These are phyloP conservation scores for Lepisosteus osseus DNA, from an alignment of 2,113 vertebrate species.

Conservation along the genomic window DNA sequence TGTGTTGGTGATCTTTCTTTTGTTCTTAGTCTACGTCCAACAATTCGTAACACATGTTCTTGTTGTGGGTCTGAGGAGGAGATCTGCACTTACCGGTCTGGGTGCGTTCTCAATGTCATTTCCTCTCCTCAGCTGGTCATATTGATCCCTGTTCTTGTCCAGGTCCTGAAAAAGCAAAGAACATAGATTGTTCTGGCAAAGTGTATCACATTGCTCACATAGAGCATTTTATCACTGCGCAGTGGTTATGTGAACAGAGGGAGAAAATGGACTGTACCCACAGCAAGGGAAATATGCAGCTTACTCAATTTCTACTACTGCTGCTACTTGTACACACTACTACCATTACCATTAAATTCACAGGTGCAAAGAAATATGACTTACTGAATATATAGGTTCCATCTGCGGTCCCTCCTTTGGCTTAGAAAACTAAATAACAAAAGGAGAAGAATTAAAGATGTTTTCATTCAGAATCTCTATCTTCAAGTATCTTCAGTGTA, in stretches of 20 bases:
- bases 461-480: no score
- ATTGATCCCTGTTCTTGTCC: constrained; percentile 1
- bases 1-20: not conserved
- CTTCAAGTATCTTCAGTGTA: no score
- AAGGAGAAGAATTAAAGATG: not conserved
- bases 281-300: no score
- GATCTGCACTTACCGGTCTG: not conserved
- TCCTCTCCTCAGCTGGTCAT: constrained; percentile 7
- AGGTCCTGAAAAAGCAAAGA: constrained; percentile 6
- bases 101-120: not conserved
- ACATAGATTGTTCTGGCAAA: no score
- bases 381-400: constrained; percentile 18
- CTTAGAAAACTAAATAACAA: constrained; percentile 27
- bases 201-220: no score
- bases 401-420: not conserved
- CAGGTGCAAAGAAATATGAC: constrained; percentile 12
- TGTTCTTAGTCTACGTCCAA: not conserved
- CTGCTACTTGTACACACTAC: not conserved
- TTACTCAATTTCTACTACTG: not conserved
- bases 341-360: no score
- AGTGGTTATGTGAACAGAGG: no score
- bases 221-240: no score
- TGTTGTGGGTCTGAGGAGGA: not conserved
- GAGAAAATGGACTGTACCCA: not conserved
- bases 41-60: not conserved